phyloP scores from a whole-genome alignment of 2,888 invertebrate genomes.

The Stenodema calcarata region DNA sequence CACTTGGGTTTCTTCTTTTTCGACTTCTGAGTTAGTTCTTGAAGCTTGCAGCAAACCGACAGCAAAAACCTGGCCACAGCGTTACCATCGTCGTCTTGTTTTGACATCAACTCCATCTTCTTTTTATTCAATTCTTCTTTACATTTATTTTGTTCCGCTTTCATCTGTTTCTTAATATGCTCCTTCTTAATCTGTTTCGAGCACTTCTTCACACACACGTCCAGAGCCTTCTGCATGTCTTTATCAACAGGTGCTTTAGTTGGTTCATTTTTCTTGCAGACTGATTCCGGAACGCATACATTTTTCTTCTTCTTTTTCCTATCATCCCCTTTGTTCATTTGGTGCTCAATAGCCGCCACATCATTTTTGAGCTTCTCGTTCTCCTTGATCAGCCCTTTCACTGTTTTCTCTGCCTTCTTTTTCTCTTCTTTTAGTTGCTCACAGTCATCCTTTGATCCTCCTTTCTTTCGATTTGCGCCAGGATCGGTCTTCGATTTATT shows the following conservation, averaged over 20 bases:
- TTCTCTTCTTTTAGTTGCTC: background rate
- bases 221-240: slow-evolving; percentile 1
- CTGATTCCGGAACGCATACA: background rate
- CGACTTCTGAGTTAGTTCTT: slow-evolving; percentile 2
- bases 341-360: background rate
- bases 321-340: background rate
- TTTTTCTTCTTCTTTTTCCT: background rate
- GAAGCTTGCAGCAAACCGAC: slow-evolving; percentile 4
- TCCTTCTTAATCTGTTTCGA: background rate
- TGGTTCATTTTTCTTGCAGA: background rate
- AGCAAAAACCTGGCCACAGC: background rate
- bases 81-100: background rate
- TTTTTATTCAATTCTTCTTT: slow-evolving; percentile 3
- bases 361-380: slow-evolving; percentile 15
- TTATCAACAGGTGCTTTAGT: background rate
- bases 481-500: background rate
- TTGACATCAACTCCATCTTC: background rate
- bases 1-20: slow-evolving; percentile 34
- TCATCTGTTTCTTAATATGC: background rate
- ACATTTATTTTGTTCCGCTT: background rate
- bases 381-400: background rate
- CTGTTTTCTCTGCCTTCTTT: background rate
- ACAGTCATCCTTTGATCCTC: background rate
- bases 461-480: background rate
- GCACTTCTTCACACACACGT: slow-evolving; percentile 8